Evolutionary conservation across 2,888 invertebrate genomes (phyloP).

Genomic region (Nudaria mundana): DNA sequence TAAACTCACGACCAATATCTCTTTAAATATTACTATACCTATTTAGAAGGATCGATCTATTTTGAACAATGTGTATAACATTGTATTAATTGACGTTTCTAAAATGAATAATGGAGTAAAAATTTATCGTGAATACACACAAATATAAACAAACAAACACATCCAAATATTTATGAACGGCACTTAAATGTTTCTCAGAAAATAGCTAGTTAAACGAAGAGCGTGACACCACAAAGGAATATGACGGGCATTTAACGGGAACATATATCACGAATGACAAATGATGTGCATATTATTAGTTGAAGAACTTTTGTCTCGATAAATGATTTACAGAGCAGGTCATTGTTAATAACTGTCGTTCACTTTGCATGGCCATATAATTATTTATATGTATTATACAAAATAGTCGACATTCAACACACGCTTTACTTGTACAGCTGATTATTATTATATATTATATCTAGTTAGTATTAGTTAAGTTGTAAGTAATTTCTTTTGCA

Average conservation of each 20-base stretch:
- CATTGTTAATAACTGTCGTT: conserved; percentile 1
- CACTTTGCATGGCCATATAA: not conserved
- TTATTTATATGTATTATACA: too few species aligned
- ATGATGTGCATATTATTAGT: not conserved
- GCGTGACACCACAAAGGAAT: conserved; percentile 8
- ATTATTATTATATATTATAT: too few species aligned
- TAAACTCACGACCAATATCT: too few species aligned
- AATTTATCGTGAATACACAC: not conserved
- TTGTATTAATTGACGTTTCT: conserved; percentile 18
- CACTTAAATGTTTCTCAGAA: conserved; percentile 18
- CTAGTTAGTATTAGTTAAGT: too few species aligned
- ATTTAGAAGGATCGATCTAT: too few species aligned
- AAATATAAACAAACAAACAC: conserved; percentile 6
- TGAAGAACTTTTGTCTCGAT: conserved; percentile 5
- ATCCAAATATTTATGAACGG: conserved; percentile 3
- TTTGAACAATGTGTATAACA: too few species aligned
- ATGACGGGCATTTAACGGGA: conserved; percentile 6
- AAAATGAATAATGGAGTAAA: conserved; percentile 8
- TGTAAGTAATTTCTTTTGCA: too few species aligned
- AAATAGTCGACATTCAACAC: too few species aligned
- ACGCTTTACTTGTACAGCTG: too few species aligned
- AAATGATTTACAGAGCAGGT: conserved; percentile 2
- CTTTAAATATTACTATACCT: too few species aligned
- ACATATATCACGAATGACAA: conserved; percentile 2
- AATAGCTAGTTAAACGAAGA: conserved; percentile 13